phyloP scores from a whole-genome alignment of 2,888 invertebrate genomes.

The Synergus umbraculus region DNA sequence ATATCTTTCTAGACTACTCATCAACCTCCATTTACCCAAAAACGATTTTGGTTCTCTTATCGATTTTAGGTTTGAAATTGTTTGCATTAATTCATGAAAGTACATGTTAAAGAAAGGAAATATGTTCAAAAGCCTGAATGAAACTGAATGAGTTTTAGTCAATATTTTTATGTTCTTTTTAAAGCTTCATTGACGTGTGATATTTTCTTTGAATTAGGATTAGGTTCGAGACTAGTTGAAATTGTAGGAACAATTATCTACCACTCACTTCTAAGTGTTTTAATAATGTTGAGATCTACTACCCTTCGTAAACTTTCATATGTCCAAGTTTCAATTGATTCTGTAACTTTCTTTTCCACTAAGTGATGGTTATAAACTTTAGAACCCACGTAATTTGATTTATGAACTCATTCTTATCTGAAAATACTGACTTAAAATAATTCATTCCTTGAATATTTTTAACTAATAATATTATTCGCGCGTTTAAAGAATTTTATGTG shows the following conservation, averaged over 20 bases:
- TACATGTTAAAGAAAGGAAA: neutral
- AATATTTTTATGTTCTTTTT: neutral
- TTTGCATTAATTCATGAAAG: too few species aligned
- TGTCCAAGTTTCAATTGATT: constrained; percentile 4
- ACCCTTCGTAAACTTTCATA: constrained; percentile 6
- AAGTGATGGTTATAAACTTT: neutral
- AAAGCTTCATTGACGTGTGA: neutral
- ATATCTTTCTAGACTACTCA: neutral
- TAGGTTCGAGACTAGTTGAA: neutral
- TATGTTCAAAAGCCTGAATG: neutral
- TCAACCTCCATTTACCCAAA: constrained; percentile 23
- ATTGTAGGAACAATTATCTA: neutral
- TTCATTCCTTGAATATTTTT: neutral
- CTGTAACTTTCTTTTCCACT: neutral
- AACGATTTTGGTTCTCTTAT: neutral
- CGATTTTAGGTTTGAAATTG: neutral
- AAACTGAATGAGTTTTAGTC: neutral
- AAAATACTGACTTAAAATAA: neutral
- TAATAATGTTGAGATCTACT: constrained; percentile 1
- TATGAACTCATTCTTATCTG: neutral
- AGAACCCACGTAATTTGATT: neutral
- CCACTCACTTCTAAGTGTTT: neutral
- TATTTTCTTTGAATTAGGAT: neutral
- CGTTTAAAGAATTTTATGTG: too few species aligned
- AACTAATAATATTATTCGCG: too few species aligned